Conservation (phyloP, 2,797 vertebrate species). For the Mormyrops attenuatus region DNA sequence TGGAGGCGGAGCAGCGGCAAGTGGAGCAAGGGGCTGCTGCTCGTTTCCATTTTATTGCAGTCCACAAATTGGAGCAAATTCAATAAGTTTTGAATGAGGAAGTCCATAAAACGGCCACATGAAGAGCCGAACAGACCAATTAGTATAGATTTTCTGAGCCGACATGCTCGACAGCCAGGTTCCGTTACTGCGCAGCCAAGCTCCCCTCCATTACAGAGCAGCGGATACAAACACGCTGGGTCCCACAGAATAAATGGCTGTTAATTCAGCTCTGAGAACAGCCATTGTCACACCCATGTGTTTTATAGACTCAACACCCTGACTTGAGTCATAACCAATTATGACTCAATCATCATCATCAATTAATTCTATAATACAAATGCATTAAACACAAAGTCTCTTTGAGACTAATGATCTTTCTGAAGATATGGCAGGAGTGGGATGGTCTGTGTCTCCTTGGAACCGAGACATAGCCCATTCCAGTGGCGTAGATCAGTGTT, state of each 20-base stretch:
- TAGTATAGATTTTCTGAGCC: slow-evolving; percentile 22
- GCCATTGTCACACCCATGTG: background rate
- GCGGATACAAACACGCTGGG: background rate
- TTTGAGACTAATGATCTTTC: background rate
- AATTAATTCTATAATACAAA: background rate
- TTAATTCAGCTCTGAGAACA: background rate
- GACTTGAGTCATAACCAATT: background rate
- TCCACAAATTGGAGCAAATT: background rate
- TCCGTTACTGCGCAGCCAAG: background rate
- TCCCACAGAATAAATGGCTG: background rate
- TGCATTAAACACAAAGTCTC: background rate
- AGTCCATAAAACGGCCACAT: slow-evolving; percentile 20
- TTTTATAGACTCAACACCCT: background rate
- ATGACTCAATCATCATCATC: slow-evolving; percentile 4
- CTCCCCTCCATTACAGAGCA: background rate
- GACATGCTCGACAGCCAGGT: background rate
- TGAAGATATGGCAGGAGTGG: background rate
- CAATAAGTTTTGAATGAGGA: slow-evolving; percentile 14
- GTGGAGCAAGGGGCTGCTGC: too few species aligned
- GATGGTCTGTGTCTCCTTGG: background rate
- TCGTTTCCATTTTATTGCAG: background rate
- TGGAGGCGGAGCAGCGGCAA: background rate
- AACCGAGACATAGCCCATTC: background rate
- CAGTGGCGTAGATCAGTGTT: background rate
- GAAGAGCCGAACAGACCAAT: slow-evolving; percentile 16